Evolutionary conservation across 2,888 invertebrate genomes (phyloP).

Genomic region (Coecobrya sp.): DNA sequence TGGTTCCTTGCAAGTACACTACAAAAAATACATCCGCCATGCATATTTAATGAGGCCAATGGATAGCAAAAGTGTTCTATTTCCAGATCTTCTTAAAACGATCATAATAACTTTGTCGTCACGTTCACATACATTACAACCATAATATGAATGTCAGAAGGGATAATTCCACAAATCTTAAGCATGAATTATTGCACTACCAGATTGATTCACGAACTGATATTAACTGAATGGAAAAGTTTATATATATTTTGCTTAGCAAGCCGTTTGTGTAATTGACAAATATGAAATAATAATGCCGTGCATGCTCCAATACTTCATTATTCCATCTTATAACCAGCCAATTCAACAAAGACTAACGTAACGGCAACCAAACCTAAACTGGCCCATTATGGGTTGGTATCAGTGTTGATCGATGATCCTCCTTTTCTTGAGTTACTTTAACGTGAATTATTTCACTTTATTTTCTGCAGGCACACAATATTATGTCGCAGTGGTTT

Average conservation of each 20-base stretch:
- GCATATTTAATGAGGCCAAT: neutral
- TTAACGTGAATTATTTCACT: neutral
- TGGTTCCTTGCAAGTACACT: neutral
- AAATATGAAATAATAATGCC: neutral
- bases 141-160: neutral
- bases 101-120: neutral
- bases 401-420: no score
- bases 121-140: neutral
- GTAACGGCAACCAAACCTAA: no score
- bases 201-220: conserved; percentile 7
- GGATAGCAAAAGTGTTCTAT: neutral
- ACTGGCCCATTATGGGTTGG: no score
- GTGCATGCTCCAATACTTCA: no score
- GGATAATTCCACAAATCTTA: neutral
- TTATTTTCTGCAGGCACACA: neutral
- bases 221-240: neutral
- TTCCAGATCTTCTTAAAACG: neutral
- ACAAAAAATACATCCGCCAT: neutral
- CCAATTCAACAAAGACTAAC: no score
- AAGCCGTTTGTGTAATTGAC: neutral
- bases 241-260: neutral
- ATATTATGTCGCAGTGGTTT: neutral
- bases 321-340: no score
- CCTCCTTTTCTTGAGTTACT: no score
- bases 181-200: neutral